Conservation (phyloP, 2,888 invertebrate genomes). For the Metacarcinus magister region DNA sequence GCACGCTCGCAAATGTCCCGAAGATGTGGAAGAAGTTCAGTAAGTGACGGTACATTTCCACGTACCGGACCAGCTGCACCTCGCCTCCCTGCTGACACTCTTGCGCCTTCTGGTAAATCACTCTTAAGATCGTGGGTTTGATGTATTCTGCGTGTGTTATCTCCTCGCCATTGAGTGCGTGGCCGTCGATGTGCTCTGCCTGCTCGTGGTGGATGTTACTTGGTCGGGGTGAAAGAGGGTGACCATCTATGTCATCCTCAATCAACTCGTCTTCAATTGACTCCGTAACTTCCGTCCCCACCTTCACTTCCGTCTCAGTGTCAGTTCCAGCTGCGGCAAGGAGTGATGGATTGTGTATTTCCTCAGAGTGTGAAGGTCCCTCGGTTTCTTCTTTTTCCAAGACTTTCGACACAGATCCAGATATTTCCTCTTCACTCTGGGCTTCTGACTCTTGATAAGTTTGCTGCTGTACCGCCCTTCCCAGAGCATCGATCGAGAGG, state of each 20-base stretch:
- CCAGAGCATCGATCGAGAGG: not conserved
- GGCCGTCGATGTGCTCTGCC: not conserved
- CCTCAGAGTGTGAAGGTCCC: not conserved
- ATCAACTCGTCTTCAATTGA: not conserved
- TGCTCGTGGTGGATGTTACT: not conserved
- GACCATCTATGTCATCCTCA: not conserved
- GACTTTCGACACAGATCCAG: not conserved
- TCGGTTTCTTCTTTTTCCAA: not conserved
- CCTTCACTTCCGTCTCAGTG: not conserved
- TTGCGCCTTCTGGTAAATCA: not conserved
- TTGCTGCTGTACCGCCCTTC: not conserved
- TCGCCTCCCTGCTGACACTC: not conserved
- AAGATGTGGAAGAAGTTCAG: constrained; percentile 63
- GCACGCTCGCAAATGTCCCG: constrained; percentile 65
- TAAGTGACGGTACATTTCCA: constrained; percentile 65
- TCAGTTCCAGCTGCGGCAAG: not conserved
- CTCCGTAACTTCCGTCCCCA: not conserved
- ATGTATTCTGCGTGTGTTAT: not conserved
- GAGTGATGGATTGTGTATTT: not conserved
- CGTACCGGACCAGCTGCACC: constrained; percentile 42
- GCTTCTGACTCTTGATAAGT: not conserved
- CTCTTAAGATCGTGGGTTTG: constrained; percentile 18
- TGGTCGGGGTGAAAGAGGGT: not conserved
- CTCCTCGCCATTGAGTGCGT: not conserved
- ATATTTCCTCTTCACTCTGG: not conserved